Conservation (phyloP, 2,888 invertebrate species). For the Tinea trinotella region DNA sequence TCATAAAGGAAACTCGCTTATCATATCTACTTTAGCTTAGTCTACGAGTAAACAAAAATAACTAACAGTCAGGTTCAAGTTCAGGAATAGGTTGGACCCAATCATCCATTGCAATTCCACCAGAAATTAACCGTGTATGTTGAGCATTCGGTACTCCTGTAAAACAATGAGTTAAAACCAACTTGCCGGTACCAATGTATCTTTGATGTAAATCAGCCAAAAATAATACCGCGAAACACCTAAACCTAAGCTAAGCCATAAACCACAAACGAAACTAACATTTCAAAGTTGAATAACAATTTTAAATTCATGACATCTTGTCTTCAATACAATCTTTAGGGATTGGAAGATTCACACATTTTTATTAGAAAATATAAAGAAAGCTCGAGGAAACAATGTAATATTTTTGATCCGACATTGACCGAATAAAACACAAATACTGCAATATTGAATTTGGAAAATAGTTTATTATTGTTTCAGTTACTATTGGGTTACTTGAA, state of each 20-base stretch:
- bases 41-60: too few relatives aligned
- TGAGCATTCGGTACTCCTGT: conserved; percentile 44
- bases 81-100: conserved; percentile 46
- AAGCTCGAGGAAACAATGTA: background rate
- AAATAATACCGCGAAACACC: too few relatives aligned
- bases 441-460: too few relatives aligned
- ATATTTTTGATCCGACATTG: background rate
- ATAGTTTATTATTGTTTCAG: too few relatives aligned
- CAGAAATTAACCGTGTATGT: conserved; percentile 40
- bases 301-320: background rate
- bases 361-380: background rate
- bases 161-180: too few relatives aligned
- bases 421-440: background rate
- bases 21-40: too few relatives aligned
- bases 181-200: too few relatives aligned
- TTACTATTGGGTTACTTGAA: too few relatives aligned
- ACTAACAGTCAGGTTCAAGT: conserved; percentile 54
- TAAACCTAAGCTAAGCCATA: too few relatives aligned
- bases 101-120: conserved; percentile 50
- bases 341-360: background rate
- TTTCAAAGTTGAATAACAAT: background rate
- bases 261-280: too few relatives aligned
- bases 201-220: too few relatives aligned
- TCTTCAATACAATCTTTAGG: background rate
- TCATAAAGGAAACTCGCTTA: too few relatives aligned